Percentiles rank a stretch among this genome's conserved stretches.
Evolutionary conservation across 2,113 vertebrate species (phyloP).

Genomic region (Xenopus tropicalis): UCB_Xtro_10.0 CM004445.2:118010501-118011000

Average conservation of each 20-base stretch:
- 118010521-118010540: too few relatives aligned
- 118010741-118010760: too few relatives aligned
- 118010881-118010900: slow-evolving; percentile 83
- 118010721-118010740: background rate
- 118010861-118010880: slow-evolving; percentile 94
- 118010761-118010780: slow-evolving; percentile 75
- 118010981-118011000: background rate
- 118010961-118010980: too few relatives aligned
- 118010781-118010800: slow-evolving; percentile 95
- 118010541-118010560: too few relatives aligned
- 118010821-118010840: slow-evolving; percentile 89
- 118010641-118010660: slow-evolving; percentile 81
- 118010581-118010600: slow-evolving; percentile 94
- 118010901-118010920: slow-evolving; percentile 81
- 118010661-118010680: slow-evolving; percentile 87
- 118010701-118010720: too few relatives aligned
- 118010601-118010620: slow-evolving; percentile 81
- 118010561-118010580: background rate
- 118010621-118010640: slow-evolving; percentile 83
- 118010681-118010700: slow-evolving; percentile 79
- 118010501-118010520: background rate
- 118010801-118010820: slow-evolving; percentile 94
- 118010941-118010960: too few relatives aligned
- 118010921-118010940: background rate
- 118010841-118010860: slow-evolving; percentile 90